These are phyloP conservation scores for Schizaphis graminum DNA, from an alignment of 2,888 invertebrate species.

Conservation along the genomic window DNA sequence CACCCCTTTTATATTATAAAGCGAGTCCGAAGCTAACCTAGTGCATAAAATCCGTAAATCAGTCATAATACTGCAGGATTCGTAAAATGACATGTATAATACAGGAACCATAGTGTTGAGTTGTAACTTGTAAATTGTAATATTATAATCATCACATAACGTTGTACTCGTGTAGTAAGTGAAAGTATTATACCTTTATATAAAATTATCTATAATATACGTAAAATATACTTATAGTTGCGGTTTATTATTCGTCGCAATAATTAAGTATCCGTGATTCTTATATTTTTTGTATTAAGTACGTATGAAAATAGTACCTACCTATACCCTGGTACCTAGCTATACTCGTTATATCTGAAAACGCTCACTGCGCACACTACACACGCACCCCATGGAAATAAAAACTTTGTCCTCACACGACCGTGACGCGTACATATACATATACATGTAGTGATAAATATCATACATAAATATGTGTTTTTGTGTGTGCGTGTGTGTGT, in stretches of 20 bases:
- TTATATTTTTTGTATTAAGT: background rate
- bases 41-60: background rate
- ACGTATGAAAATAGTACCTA: background rate
- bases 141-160: background rate
- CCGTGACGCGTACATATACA: background rate
- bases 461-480: background rate
- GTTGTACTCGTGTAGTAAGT: background rate
- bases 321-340: background rate
- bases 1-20: background rate
- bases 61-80: background rate
- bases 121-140: background rate
- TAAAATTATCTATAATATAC: no score
- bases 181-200: background rate
- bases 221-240: background rate
- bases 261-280: background rate
- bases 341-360: background rate
- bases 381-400: constrained; percentile 27
- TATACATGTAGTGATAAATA: background rate
- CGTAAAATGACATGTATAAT: background rate
- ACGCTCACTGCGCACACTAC: background rate
- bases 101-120: background rate
- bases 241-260: background rate
- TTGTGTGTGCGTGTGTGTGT: background rate
- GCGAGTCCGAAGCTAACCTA: background rate
- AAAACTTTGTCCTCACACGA: constrained; percentile 15